phyloP scores from a whole-genome alignment of 2,888 invertebrate genomes.

The Mactromeris polynyma region DNA sequence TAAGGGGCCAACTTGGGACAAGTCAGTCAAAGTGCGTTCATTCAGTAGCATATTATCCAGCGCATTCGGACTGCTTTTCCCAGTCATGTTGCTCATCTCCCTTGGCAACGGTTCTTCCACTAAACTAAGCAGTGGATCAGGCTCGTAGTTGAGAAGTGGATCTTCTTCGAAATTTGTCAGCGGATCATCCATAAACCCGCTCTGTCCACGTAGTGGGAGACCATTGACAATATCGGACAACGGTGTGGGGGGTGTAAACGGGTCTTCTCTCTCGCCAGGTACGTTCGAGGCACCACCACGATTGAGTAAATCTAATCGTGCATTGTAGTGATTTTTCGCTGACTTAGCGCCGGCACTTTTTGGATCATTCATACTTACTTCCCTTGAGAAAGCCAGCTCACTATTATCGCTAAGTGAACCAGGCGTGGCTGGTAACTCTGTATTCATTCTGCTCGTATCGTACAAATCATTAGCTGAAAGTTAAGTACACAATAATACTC shows the following conservation, averaged over 20 bases:
- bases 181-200: constrained; percentile 52
- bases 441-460: constrained; percentile 63
- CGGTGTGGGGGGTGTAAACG: constrained; percentile 53
- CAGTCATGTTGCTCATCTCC: constrained; percentile 38
- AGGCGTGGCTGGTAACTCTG: constrained; percentile 62
- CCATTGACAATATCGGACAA: constrained; percentile 28
- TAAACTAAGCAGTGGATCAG: constrained; percentile 14
- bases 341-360: constrained; percentile 55
- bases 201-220: constrained; percentile 30
- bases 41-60: constrained; percentile 51
- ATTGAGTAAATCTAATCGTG: constrained; percentile 62
- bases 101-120: background rate
- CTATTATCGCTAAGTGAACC: constrained; percentile 54
- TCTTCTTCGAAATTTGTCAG: constrained; percentile 36
- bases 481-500: background rate
- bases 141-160: constrained; percentile 30
- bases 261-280: constrained; percentile 52
- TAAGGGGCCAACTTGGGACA: constrained; percentile 66
- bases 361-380: constrained; percentile 53
- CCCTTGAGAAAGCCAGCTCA: constrained; percentile 53
- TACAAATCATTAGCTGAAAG: constrained; percentile 54
- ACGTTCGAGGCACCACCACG: constrained; percentile 55
- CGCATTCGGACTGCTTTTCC: constrained; percentile 16
- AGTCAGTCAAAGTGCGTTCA: constrained; percentile 61
- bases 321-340: constrained; percentile 58